phyloP scores from a whole-genome alignment of 1,140 invertebrate species.

The Stenopsyche tienmushanensis region DNA sequence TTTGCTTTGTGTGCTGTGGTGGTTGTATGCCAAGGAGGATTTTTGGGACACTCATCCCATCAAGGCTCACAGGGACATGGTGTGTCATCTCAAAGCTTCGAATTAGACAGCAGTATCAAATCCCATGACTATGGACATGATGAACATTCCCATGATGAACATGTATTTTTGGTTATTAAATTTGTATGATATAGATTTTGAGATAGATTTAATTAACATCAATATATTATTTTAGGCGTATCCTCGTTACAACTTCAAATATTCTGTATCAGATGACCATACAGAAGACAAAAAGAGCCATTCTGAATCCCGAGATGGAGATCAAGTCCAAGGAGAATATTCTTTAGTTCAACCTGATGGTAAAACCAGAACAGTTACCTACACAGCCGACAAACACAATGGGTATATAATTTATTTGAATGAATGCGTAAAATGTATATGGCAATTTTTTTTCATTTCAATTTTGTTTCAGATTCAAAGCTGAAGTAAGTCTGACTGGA shows the following conservation, averaged over 20 bases:
- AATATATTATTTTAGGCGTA: constrained; percentile 41
- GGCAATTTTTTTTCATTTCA: constrained; percentile 1
- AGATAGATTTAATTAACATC: background rate
- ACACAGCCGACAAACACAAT: constrained; percentile 59
- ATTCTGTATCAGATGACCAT: too few species aligned
- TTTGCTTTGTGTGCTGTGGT: background rate
- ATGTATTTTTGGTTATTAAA: constrained; percentile 1
- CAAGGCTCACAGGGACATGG: constrained; percentile 18
- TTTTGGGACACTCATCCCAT: constrained; percentile 9
- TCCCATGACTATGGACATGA: constrained; percentile 7
- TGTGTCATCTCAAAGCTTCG: constrained; percentile 15
- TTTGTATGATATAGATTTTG: constrained; percentile 5
- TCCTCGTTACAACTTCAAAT: too few species aligned
- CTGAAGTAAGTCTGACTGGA: constrained; percentile 26
- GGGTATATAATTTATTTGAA: constrained; percentile 49
- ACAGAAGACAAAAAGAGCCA: too few species aligned
- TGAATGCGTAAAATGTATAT: constrained; percentile 5
- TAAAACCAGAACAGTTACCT: constrained; percentile 58
- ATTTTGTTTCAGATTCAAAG: constrained; percentile 32
- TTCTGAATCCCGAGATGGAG: too few species aligned
- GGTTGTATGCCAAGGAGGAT: background rate
- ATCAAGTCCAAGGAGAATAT: too few species aligned
- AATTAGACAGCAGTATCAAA: constrained; percentile 10
- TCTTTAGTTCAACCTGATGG: constrained; percentile 62
- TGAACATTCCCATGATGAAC: constrained; percentile 8